phyloP scores from a whole-genome alignment of 2,888 invertebrate species.

The Acanthosepion lycidas region DNA sequence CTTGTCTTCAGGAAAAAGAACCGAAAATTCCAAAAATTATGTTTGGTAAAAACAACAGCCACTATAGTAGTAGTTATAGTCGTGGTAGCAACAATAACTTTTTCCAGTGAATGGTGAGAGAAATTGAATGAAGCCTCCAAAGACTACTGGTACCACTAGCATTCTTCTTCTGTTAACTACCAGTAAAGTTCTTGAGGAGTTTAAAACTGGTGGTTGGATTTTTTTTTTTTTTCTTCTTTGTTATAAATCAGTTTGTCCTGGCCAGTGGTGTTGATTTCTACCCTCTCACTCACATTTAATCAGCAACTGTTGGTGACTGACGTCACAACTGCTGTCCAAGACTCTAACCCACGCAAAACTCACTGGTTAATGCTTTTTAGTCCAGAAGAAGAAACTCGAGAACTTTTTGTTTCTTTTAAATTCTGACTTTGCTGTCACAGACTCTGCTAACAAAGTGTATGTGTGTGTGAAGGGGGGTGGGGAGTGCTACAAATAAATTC shows the following conservation, averaged over 20 bases:
- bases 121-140: neutral
- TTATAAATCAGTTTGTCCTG: neutral
- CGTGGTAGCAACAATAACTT: neutral
- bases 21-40: neutral
- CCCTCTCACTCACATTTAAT: neutral
- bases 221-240: neutral
- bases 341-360: neutral
- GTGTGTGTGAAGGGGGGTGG: neutral
- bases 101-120: neutral
- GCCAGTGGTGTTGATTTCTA: neutral
- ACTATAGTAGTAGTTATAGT: too few relatives aligned
- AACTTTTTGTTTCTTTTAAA: neutral
- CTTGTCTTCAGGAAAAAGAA: neutral
- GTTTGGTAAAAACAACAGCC: neutral
- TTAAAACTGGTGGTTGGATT: neutral
- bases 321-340: neutral
- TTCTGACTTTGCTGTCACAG: neutral
- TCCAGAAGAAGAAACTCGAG: neutral
- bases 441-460: neutral
- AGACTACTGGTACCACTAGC: neutral
- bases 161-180: neutral
- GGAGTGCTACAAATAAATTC: neutral
- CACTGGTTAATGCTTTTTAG: neutral
- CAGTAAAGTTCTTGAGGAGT: neutral
- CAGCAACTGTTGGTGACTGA: neutral